Evolutionary conservation across 1,140 invertebrate genomes (phyloP), one percentile per base, ranked within the genome.

Genomic region (Melipona quadrifasciata): DNA sequence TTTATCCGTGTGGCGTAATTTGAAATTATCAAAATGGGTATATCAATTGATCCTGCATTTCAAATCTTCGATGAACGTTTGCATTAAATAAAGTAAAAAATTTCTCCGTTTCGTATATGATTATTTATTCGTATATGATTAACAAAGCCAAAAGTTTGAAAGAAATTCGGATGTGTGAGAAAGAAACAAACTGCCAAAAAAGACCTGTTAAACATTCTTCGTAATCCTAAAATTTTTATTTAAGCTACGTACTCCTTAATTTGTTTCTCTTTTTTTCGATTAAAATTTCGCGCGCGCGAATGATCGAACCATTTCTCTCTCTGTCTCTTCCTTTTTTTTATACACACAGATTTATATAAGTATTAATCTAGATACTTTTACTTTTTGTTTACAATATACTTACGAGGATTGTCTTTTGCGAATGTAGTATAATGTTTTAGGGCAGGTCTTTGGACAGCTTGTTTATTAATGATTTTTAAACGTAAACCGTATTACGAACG

Each of bases 31-130:
- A 84, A 39, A 39, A 19, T 64, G 67, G 87, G 84, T 89, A 86
- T 81, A 82, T 90, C 89, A 86, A 90, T 90, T 90, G 88, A 90
- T 90, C 81, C 88, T 76, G 64, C 77, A 47, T 39, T 53, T 84
- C 73, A 39, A 81, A 87, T 80, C 47, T 72, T 71, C 19, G 80
- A 81, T 84, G 55, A 85, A 61, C 79, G 85, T 81, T 87, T 75
- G 74, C 82, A 82, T 88, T 80, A 16, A 81, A 85, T 81, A 79
- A 80, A 53, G 47, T 71, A 8, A 70, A 83, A 70, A 83, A 79
- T 84, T 86, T 51, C 27, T 71, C 80, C 12, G 72, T 91, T 88
- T 84, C 70, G 80, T 78, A 76, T 78, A 87, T 85, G 87, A 86
- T 88, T 87, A 85, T 85, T 90, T 91, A 82, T 91, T 89, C n/a